Conservation (phyloP, 2,113 vertebrate species). For the Mustela lutreola region DNA sequence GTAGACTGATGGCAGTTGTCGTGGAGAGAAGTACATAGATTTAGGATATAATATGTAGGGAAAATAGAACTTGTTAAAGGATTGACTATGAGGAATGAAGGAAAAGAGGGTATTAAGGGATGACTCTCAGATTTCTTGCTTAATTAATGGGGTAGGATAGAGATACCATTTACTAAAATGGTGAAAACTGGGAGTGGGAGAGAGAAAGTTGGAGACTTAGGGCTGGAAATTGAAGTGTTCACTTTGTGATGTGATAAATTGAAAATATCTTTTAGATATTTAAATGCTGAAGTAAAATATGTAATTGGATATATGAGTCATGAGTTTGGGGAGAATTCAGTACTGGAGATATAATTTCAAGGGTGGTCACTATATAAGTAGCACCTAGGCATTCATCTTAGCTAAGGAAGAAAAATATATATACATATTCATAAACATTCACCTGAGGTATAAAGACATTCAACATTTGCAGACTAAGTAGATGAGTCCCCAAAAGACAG, state of each 20-base stretch:
- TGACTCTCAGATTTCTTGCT: background rate
- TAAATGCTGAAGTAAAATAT: constrained; percentile 30
- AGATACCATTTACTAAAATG: background rate
- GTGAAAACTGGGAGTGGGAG: background rate
- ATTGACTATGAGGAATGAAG: background rate
- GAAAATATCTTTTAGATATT: constrained; percentile 21
- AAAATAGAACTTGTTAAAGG: background rate
- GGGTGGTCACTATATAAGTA: background rate
- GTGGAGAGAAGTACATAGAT: background rate
- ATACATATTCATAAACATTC: background rate
- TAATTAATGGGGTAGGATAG: background rate
- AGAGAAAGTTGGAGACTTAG: background rate
- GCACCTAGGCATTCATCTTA: background rate
- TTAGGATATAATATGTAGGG: background rate
- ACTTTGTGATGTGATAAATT: background rate
- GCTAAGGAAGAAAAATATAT: background rate
- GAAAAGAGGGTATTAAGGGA: background rate
- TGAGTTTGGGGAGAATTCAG: background rate
- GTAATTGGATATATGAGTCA: background rate
- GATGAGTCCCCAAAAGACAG: background rate
- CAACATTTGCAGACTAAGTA: background rate
- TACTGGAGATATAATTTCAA: background rate
- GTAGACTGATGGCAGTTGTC: background rate
- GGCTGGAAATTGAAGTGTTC: background rate
- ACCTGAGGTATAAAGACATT: background rate